phyloP scores from a whole-genome alignment of 2,888 invertebrate genomes.

The Bugulina stolonifera region DNA sequence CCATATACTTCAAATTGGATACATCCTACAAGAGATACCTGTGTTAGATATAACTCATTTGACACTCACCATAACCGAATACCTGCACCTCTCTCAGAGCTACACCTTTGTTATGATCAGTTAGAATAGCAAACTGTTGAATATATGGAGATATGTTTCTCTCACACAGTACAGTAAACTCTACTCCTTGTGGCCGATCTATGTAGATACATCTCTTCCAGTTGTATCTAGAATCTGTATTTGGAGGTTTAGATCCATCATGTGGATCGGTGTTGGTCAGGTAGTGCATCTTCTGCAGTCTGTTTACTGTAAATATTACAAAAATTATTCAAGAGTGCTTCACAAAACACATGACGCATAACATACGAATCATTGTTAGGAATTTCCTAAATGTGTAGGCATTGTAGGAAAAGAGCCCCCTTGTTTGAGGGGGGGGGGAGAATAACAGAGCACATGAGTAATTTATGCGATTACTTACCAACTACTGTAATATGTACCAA shows the following conservation, averaged over 20 bases:
- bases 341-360: too few relatives aligned
- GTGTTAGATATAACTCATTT: too few relatives aligned
- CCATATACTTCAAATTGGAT: too few relatives aligned
- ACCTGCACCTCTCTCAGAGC: conserved; percentile 1
- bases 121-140: neutral
- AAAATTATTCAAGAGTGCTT: too few relatives aligned
- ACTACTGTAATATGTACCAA: too few relatives aligned
- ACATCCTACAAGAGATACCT: too few relatives aligned
- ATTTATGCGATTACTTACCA: too few relatives aligned
- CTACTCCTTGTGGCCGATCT: neutral
- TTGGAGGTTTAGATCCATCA: neutral
- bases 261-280: neutral
- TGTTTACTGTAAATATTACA: neutral
- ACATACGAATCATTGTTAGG: too few relatives aligned
- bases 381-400: too few relatives aligned
- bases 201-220: neutral
- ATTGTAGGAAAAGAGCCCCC: too few relatives aligned
- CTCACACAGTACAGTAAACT: neutral
- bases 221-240: neutral
- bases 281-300: neutral
- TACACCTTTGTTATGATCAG: conserved; percentile 1
- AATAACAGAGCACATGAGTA: too few relatives aligned
- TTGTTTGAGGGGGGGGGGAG: too few relatives aligned
- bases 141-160: neutral
- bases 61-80: conserved; percentile 2